Conservation (phyloP, 2,888 invertebrate genomes). For the Epirrhoe alternata region DNA sequence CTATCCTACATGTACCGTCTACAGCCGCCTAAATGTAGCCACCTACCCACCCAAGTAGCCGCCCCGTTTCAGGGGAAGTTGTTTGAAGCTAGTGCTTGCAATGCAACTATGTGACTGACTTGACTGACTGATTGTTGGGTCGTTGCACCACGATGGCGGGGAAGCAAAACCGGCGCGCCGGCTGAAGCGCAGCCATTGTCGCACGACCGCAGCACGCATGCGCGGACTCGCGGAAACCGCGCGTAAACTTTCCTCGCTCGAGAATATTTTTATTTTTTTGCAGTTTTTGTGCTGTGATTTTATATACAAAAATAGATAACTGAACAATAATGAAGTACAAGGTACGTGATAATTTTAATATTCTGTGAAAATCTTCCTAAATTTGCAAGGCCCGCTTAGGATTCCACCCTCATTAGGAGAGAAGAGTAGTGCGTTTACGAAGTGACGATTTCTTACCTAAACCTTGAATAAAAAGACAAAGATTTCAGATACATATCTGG, state of each 20-base stretch:
- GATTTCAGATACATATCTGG: no score
- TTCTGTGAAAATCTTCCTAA: not conserved
- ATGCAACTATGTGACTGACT: conserved; percentile 21
- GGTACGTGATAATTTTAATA: conserved; percentile 49
- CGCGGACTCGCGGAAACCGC: conserved; percentile 54
- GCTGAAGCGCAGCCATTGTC: conserved; percentile 68
- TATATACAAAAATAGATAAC: conserved; percentile 6
- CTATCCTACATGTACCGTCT: no score
- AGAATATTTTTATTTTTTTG: conserved; percentile 5
- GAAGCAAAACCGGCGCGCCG: conserved; percentile 73
- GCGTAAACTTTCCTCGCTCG: conserved; percentile 32
- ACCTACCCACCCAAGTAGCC: no score
- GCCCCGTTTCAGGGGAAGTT: conserved; percentile 24
- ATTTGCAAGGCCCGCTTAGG: not conserved
- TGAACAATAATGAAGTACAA: conserved; percentile 71
- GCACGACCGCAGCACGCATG: conserved; percentile 68
- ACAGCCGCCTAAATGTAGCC: no score
- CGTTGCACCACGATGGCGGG: conserved; percentile 69
- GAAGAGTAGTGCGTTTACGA: not conserved
- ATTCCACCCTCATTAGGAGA: not conserved
- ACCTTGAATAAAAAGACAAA: no score
- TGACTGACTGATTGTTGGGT: conserved; percentile 49
- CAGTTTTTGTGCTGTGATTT: conserved; percentile 45
- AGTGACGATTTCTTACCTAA: not conserved
- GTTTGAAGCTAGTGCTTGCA: conserved; percentile 13